These are phyloP conservation scores for Eupeodes corollae DNA, from an alignment of 1,140 invertebrate genomes.

Conservation along the genomic window DNA sequence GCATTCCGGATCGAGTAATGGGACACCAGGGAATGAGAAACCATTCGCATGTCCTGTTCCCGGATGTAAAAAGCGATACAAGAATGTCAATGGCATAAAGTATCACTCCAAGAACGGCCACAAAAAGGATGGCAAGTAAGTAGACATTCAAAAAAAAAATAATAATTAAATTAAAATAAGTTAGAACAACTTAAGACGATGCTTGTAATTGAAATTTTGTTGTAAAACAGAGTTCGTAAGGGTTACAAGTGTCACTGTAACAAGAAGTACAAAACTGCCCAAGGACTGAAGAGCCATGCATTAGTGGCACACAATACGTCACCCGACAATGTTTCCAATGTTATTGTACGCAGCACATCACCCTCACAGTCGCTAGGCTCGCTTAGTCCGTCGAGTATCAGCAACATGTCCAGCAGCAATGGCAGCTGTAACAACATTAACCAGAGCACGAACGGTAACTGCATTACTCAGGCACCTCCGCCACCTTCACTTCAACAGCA, in stretches of 20 bases:
- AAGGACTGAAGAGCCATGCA: slow-evolving; percentile 62
- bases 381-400: slow-evolving; percentile 32
- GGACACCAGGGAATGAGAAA: slow-evolving; percentile 48
- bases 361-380: slow-evolving; percentile 35
- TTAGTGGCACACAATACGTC: slow-evolving; percentile 44
- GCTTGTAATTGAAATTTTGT: slow-evolving; percentile 1
- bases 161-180: background rate
- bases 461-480: slow-evolving; percentile 20
- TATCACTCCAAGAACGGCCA: slow-evolving; percentile 78
- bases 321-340: slow-evolving; percentile 24
- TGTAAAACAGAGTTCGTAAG: slow-evolving; percentile 52
- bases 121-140: slow-evolving; percentile 68
- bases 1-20: slow-evolving; percentile 36
- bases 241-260: slow-evolving; percentile 69
- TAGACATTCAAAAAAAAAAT: slow-evolving; percentile 13
- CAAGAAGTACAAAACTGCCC: slow-evolving; percentile 68
- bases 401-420: slow-evolving; percentile 34
- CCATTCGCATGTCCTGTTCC: slow-evolving; percentile 71
- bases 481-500: slow-evolving; percentile 14
- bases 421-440: slow-evolving; percentile 26
- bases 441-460: slow-evolving; percentile 6
- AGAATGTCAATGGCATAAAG: slow-evolving; percentile 79
- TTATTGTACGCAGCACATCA: slow-evolving; percentile 31
- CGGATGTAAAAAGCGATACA: slow-evolving; percentile 76
- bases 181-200: background rate